These are phyloP conservation scores for Campopleginae sp. DNA, from an alignment of 2,888 invertebrate species.

Conservation along the genomic window DNA sequence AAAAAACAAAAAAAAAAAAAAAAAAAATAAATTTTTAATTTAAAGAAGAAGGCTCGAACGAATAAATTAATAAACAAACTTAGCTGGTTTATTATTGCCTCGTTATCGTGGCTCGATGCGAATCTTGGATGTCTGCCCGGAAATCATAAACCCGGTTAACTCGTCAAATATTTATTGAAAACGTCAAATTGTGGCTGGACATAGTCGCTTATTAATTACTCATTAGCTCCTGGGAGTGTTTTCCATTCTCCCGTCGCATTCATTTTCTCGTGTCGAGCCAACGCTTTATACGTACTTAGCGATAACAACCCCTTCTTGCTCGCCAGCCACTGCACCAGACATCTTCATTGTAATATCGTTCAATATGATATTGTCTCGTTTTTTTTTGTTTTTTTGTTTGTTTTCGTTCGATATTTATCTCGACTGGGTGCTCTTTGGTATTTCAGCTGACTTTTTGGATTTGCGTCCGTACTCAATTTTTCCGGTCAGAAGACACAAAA, in stretches of 20 bases:
- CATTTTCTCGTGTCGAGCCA: constrained; percentile 74
- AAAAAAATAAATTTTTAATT: no score
- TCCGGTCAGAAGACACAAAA: not conserved
- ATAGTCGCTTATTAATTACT: constrained; percentile 4
- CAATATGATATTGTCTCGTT: constrained; percentile 62
- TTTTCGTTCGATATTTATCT: constrained; percentile 26
- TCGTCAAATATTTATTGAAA: not conserved
- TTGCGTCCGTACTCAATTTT: not conserved
- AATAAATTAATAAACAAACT: constrained; percentile 19
- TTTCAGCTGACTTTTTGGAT: not conserved
- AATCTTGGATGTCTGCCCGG: constrained; percentile 66
- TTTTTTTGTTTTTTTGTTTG: constrained; percentile 42
- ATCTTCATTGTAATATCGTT: constrained; percentile 43
- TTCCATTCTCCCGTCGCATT: constrained; percentile 59
- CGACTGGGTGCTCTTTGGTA: constrained; percentile 63
- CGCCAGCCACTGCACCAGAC: constrained; percentile 81
- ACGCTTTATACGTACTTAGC: constrained; percentile 80
- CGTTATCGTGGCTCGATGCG: constrained; percentile 73
- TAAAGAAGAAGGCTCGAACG: constrained; percentile 49
- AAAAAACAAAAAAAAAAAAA: constrained; percentile 69
- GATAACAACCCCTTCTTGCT: constrained; percentile 80
- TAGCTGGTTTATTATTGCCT: constrained; percentile 72
- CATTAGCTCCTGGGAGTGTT: not conserved
- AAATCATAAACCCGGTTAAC: not conserved
- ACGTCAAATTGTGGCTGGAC: not conserved